Percentiles rank a stretch among this genome's conserved stretches.
phyloP scores from a whole-genome alignment of 2,888 invertebrate species.

The Leptinotarsa juncta region DNA sequence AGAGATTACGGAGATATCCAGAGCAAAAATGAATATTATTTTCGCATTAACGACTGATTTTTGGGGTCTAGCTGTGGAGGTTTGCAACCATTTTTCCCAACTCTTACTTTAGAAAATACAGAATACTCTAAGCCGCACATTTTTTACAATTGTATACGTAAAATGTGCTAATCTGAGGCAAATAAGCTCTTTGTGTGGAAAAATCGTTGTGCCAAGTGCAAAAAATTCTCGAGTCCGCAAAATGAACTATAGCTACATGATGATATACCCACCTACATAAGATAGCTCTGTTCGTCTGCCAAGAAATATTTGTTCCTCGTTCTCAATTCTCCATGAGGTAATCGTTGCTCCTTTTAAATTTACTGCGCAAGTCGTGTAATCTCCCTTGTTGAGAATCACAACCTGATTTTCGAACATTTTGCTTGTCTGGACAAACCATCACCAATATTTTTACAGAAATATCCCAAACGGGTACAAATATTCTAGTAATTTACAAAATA shows the following conservation, averaged over 20 bases:
- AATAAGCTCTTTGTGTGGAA: too few relatives aligned
- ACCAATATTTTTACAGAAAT: not conserved
- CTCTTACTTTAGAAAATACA: too few relatives aligned
- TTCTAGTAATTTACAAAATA: not conserved
- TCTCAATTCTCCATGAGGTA: constrained; percentile 48
- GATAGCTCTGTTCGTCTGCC: constrained; percentile 24
- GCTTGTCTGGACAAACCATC: not conserved
- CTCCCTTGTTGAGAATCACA: constrained; percentile 45
- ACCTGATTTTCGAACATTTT: constrained; percentile 24
- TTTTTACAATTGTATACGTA: too few relatives aligned
- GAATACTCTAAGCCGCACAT: too few relatives aligned
- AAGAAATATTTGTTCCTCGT: constrained; percentile 44
- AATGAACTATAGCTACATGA: not conserved
- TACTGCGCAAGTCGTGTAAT: constrained; percentile 48
- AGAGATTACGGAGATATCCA: too few relatives aligned
- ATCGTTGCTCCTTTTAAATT: constrained; percentile 46
- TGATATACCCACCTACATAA: constrained; percentile 4
- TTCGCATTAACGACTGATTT: too few relatives aligned
- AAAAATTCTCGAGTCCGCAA: too few relatives aligned
- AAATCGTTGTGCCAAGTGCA: too few relatives aligned
- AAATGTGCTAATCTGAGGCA: too few relatives aligned
- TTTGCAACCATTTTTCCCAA: too few relatives aligned
- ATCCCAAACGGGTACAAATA: not conserved
- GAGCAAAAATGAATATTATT: too few relatives aligned
- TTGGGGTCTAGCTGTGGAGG: too few relatives aligned